A percentile compares a stretch with the other conserved stretches of the same genome.
phyloP scores from a whole-genome alignment of 2,797 vertebrate species.

The Phalanger gymnotis region DNA sequence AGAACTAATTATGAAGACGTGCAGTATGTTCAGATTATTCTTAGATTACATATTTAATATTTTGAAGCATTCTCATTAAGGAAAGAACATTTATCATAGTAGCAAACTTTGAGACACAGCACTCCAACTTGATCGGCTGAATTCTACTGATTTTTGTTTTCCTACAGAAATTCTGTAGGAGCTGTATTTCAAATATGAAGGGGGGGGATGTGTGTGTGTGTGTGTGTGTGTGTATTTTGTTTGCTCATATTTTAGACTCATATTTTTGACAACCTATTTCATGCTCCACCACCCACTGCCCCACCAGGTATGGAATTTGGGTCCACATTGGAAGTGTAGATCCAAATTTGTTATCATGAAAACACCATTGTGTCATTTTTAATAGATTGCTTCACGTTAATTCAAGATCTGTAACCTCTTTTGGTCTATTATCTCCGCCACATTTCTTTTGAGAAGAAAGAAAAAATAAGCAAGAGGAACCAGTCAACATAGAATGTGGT shows the following conservation, averaged over 20 bases:
- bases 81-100: conserved; percentile 61
- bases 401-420: conserved; percentile 79
- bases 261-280: conserved; percentile 85
- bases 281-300: conserved; percentile 75
- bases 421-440: conserved; percentile 78
- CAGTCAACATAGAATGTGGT: conserved; percentile 69
- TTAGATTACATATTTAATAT: conserved; percentile 67
- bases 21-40: conserved; percentile 65
- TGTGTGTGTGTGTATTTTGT: not conserved
- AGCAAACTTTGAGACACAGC: conserved; percentile 55
- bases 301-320: conserved; percentile 74
- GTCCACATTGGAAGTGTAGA: conserved; percentile 76
- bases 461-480: conserved; percentile 74
- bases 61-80: conserved; percentile 65
- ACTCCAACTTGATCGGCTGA: conserved; percentile 62
- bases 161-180: conserved; percentile 72
- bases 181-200: conserved; percentile 64
- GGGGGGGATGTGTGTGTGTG: conserved; percentile 54
- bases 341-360: conserved; percentile 81
- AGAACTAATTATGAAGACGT: conserved; percentile 70
- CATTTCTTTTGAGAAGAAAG: conserved; percentile 79
- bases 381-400: conserved; percentile 81
- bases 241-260: conserved; percentile 81
- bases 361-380: conserved; percentile 78
- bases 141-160: conserved; percentile 70